Evolutionary conservation across 2,113 vertebrate species (phyloP).

Genomic region (Fulmarus glacialis): DNA sequence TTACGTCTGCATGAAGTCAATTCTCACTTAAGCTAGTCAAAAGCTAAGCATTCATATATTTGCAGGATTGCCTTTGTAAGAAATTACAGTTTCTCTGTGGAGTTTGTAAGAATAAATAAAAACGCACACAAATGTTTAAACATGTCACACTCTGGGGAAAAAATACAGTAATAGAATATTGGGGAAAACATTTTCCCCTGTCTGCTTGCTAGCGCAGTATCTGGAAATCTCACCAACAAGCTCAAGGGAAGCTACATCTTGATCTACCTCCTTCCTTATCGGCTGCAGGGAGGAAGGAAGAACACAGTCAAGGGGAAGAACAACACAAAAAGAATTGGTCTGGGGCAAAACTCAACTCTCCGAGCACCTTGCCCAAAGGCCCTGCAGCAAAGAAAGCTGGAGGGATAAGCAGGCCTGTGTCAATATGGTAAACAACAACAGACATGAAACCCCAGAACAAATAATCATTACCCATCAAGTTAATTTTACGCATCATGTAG

Average conservation of each 20-base stretch:
- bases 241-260: neutral
- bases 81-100: neutral
- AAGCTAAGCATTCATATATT: neutral
- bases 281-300: neutral
- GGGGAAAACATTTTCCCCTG: neutral
- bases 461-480: neutral
- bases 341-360: neutral
- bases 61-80: neutral
- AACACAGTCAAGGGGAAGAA: neutral
- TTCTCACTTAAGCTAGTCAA: neutral
- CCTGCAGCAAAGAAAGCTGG: neutral
- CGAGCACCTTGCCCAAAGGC: neutral
- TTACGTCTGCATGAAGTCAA: neutral
- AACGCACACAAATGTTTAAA: neutral
- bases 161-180: neutral
- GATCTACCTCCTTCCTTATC: neutral
- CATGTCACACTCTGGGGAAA: neutral
- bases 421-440: neutral
- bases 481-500: neutral
- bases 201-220: neutral
- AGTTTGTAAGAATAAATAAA: neutral
- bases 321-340: neutral
- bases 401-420: neutral
- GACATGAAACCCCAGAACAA: neutral
- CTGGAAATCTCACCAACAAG: neutral